Percentiles rank a stretch among this genome's conserved stretches.
Conservation (phyloP, 2,797 vertebrate species). For the Galago senegalensis region DNA sequence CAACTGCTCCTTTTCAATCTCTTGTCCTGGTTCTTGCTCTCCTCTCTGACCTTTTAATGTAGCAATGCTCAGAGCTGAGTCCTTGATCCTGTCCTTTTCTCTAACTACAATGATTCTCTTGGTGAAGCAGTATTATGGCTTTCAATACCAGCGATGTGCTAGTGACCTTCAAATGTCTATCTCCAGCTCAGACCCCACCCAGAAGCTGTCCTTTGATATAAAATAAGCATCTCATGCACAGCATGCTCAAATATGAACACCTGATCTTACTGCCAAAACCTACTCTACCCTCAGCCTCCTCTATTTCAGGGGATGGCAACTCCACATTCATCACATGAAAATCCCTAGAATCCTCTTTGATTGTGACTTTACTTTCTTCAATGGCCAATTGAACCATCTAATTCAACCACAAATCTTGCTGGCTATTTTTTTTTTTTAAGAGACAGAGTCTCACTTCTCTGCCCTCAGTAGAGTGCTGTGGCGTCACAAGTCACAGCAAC, state of each 20-base stretch:
- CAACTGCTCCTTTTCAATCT: background rate
- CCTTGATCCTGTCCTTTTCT: background rate
- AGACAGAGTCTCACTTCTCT: too few relatives aligned
- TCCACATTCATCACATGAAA: constrained; percentile 2
- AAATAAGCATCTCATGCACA: background rate
- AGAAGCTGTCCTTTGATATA: background rate
- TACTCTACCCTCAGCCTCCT: background rate
- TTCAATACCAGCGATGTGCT: background rate
- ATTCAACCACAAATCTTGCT: background rate
- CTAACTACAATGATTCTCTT: background rate
- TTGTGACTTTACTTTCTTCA: background rate
- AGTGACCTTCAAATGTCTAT: background rate
- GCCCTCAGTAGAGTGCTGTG: too few relatives aligned
- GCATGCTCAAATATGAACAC: background rate
- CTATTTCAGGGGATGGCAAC: background rate
- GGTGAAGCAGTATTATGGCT: background rate
- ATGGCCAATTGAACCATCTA: background rate
- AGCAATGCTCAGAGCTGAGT: background rate
- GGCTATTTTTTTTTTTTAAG: background rate
- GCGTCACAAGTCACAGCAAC: too few relatives aligned
- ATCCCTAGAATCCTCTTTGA: background rate
- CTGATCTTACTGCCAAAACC: background rate
- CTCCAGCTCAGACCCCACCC: background rate
- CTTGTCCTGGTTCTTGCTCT: background rate
- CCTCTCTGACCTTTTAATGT: background rate